Conservation (phyloP, 2,797 vertebrate species). For the Bradypodion pumilum region DNA sequence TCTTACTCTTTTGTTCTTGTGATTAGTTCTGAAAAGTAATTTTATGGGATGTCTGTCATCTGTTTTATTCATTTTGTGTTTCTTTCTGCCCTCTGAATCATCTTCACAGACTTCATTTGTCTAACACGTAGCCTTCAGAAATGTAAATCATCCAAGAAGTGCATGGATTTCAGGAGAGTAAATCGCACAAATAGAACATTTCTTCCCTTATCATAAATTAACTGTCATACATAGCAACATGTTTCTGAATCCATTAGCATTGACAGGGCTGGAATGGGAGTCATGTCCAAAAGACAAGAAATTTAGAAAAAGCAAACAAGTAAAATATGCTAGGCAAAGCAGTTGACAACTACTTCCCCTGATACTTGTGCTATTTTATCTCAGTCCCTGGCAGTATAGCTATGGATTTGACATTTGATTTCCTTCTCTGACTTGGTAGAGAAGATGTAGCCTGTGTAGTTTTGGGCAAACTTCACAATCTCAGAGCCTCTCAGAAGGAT, state of each 20-base stretch:
- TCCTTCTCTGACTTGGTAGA: no score
- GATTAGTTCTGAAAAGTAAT: slow-evolving; percentile 18
- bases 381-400: no score
- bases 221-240: neutral
- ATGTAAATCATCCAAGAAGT: slow-evolving; percentile 13
- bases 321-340: neutral
- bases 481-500: no score
- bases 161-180: slow-evolving; percentile 14
- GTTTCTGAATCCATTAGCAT: slow-evolving; percentile 12
- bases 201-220: slow-evolving; percentile 8
- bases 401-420: no score
- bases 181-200: slow-evolving; percentile 13
- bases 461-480: no score
- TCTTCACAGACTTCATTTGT: slow-evolving; percentile 6
- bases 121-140: neutral
- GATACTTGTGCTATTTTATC: neutral
- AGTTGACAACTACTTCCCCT: neutral
- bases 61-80: slow-evolving; percentile 31
- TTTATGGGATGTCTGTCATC: slow-evolving; percentile 9
- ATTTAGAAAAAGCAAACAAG: neutral
- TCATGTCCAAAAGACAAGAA: neutral
- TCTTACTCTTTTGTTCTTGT: neutral
- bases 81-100: slow-evolving; percentile 13
- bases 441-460: no score
- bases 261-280: slow-evolving; percentile 9